Base-by-base conservation (phyloP, 2,113 vertebrate genomes). In the Alligator sinensis region DNA sequence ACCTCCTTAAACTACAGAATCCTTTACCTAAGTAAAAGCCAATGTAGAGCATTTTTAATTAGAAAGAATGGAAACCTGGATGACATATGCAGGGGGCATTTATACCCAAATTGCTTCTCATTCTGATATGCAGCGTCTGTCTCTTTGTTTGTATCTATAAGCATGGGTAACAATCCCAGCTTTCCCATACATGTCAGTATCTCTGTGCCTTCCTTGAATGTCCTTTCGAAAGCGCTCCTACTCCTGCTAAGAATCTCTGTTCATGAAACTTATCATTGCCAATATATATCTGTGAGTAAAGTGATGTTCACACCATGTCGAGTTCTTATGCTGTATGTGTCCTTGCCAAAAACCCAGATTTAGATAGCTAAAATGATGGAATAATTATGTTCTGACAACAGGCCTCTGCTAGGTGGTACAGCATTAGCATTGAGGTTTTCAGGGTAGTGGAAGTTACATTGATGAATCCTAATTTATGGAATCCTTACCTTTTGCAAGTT, bases 151-250 rank as follows among this genome's bases (percentile, higher is more conserved):
- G 47, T 3, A 2, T 62, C 61, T 58, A 28, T 66, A 15, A 63
- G 82, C 58, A 47, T 0, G 0, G 58, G 78, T 0, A 0, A 72
- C 47, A 22, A 34, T 88, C 21, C 17, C 17, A 86, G 83, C 8
- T n/a, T 5, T 4, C n/a, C 30, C 63, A n/a, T 14, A 28, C 25
- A 55, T 59, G 13, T 54, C 0, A 0, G 25, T 18, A 61, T 74
- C 68, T 24, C 34, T 57, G 34, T 47, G 62, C 34, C 0, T 27
- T 63, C 34, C 61, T 86, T 58, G 54, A 3, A 59, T 57, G 30
- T 14, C 13, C 22, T 75, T 72, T 11, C 34, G 22, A 24, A 22
- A 72, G 18, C 19, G 30, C 10, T 21, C 15, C 63, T 27, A 9
- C 10, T 25, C 30, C 70, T 72, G 11, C 19, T 38, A 12, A 15